A percentile compares a stretch with the other conserved stretches of the same genome.
Conservation (phyloP, 2,888 invertebrate genomes). For the Lithodes maja region DNA sequence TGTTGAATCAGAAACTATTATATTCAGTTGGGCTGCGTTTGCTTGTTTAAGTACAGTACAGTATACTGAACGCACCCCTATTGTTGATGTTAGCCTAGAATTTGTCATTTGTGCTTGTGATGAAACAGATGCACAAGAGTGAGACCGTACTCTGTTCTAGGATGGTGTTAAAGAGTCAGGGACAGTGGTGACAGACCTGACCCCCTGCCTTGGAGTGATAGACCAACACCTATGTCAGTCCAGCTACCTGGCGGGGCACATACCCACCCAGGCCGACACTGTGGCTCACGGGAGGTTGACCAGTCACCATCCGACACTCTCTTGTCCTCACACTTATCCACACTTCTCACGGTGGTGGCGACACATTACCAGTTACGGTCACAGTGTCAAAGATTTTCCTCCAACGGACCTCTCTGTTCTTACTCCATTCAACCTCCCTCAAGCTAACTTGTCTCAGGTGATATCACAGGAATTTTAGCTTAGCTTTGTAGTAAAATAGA, state of each 20-base stretch:
- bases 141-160: conserved; percentile 26
- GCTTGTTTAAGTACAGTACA: no score
- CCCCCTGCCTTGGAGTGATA: conserved; percentile 38
- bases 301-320: background rate
- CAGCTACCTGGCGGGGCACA: conserved; percentile 55
- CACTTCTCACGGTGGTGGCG: conserved; percentile 59
- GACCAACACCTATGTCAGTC: conserved; percentile 53
- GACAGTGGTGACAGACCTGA: conserved; percentile 21
- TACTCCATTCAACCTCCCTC: conserved; percentile 36
- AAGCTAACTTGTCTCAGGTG: conserved; percentile 30
- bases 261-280: conserved; percentile 52
- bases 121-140: background rate
- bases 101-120: no score
- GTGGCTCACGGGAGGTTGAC: conserved; percentile 33
- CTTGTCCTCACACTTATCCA: conserved; percentile 1
- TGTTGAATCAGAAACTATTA: no score
- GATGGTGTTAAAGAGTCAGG: conserved; percentile 4
- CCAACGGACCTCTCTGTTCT: conserved; percentile 43
- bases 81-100: no score
- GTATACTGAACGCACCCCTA: no score
- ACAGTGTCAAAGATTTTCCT: conserved; percentile 36
- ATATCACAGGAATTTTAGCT: conserved; percentile 9
- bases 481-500: background rate
- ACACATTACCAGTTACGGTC: conserved; percentile 52
- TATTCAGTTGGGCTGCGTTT: no score